Evolutionary conservation across 1,140 invertebrate species (phyloP), one percentile per base, ranked within the genome.

Genomic region (Pseudoatta argentina): DNA sequence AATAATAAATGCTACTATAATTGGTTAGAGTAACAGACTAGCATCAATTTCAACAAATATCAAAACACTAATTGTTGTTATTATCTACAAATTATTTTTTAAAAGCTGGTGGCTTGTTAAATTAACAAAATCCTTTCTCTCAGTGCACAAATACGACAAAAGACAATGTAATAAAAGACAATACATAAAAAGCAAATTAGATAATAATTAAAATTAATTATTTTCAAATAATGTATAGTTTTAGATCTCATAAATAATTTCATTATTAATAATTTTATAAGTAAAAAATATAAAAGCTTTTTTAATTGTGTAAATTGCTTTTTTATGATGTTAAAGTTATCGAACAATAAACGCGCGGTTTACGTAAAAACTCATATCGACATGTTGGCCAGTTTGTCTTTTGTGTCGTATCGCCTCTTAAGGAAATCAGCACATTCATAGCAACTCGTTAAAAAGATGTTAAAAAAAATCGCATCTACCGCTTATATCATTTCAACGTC

Each of bases 381-480:
- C 27, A 30, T 39, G 63, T n/a, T 30, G 34, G 30, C 24, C 24
- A 24, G 30, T 30, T 71, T 16, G 24, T 30, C 16, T 44, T 3
- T 67, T 14, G 51, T 57, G 14, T 7, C 39, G 10, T 44, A 7
- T 44, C 8, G 2, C 39, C 51, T 71, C 3, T 81, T 81, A 71
- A 71, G 2, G 4, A 57, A 81, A 69, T 71, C 77, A 69, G 48
- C 64, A 57, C 16, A 24, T 69, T 16, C 16, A 8, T 55, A 10
- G 1, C 51, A 57, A 48, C 24, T 48, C 14, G 71, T 76, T 75
- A 75, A 63, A 55, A 59, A 14, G 51, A 82, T 27, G 78, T 72
- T 82, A 82, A 82, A 73, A 71, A 75, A 48, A 64, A 48, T 0
- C 14, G n/a, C 14, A 64, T 76, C 71, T 24, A 63, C 7, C 57